Conservation (phyloP, 2,113 vertebrate genomes). For the Nothoprocta pentlandii region DNA sequence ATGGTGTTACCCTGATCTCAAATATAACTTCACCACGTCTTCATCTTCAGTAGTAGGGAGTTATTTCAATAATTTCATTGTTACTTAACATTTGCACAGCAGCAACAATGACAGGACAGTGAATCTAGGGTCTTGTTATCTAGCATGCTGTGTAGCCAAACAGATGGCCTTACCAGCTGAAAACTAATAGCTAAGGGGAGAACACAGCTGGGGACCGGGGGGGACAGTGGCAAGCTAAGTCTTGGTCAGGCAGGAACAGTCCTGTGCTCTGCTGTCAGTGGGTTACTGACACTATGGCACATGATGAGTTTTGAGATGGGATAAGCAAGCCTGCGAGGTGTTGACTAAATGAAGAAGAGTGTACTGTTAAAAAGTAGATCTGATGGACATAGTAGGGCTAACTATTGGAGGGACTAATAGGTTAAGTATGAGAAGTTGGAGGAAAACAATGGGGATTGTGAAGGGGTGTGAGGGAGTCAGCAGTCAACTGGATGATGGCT, state of each 20-base stretch:
- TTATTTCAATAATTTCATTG: background rate
- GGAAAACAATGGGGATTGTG: background rate
- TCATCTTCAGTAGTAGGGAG: background rate
- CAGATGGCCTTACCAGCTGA: background rate
- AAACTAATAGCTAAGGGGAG: background rate
- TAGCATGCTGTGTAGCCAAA: fast-evolving
- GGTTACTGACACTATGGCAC: fast-evolving
- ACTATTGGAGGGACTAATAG: background rate
- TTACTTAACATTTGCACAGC: background rate
- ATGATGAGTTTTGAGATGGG: background rate
- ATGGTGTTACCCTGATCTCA: background rate
- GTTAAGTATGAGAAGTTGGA: background rate
- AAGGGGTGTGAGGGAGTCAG: background rate
- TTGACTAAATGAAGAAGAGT: background rate
- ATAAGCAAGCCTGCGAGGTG: background rate
- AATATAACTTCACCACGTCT: background rate
- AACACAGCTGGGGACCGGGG: background rate
- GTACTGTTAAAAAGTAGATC: background rate
- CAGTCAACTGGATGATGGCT: background rate
- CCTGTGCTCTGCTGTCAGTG: background rate
- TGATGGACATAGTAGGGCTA: background rate
- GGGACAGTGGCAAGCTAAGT: background rate
- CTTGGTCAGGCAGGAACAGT: background rate
- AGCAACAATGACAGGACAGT: background rate
- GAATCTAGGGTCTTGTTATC: background rate